Conservation (phyloP, 2,888 invertebrate species). For the Drosophila cognata region DNA sequence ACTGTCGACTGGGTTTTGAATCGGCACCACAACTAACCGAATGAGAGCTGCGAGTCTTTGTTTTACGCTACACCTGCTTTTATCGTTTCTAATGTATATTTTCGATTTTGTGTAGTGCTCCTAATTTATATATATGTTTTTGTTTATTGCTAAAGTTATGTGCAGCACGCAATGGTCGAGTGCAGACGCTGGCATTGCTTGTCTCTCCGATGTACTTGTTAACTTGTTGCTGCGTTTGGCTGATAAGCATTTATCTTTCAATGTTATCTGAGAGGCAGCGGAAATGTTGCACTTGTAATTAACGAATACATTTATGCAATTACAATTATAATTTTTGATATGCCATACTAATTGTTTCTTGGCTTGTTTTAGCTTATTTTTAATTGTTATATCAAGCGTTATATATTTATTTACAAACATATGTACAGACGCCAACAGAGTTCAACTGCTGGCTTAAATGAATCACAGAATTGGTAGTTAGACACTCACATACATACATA, state of each 20-base stretch:
- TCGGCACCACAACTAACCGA: constrained; percentile 29
- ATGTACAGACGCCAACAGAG: constrained; percentile 13
- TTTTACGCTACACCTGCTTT: constrained; percentile 22
- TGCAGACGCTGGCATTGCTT: constrained; percentile 48
- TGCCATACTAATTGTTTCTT: background rate
- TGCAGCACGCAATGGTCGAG: constrained; percentile 67
- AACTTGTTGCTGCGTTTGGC: constrained; percentile 35
- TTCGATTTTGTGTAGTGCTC: constrained; percentile 21
- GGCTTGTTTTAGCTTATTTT: constrained; percentile 4
- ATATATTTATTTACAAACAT: constrained; percentile 1
- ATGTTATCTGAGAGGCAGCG: constrained; percentile 64
- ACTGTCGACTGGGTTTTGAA: constrained; percentile 54
- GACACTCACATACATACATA: constrained; percentile 1
- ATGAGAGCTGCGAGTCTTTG: constrained; percentile 36
- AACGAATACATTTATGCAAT: constrained; percentile 25
- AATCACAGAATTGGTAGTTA: constrained; percentile 3
- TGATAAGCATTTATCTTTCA: constrained; percentile 60
- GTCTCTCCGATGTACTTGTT: constrained; percentile 33
- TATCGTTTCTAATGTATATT: constrained; percentile 16
- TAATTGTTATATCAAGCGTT: background rate
- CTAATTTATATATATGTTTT: constrained; percentile 4
- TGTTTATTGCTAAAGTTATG: constrained; percentile 35
- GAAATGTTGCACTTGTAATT: constrained; percentile 60
- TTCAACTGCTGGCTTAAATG: background rate
- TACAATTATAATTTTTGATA: constrained; percentile 25